Evolutionary conservation across 2,113 vertebrate species (phyloP), one percentile per base, ranked within the genome.

Genomic region (Hystrix brachyura): DNA sequence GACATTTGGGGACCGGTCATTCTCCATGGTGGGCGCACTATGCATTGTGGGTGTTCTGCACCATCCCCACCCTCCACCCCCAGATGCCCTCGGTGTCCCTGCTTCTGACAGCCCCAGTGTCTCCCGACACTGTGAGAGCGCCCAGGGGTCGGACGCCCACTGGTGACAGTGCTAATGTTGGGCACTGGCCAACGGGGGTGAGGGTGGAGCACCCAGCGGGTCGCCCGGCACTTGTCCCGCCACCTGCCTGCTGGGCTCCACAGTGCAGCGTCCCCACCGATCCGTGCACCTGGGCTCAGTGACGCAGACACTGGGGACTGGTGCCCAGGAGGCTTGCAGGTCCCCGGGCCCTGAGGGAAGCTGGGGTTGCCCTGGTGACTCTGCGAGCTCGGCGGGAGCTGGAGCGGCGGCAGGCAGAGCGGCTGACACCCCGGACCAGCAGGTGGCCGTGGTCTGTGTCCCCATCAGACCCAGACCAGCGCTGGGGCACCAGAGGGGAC

Each of bases 281-380:
- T 34, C 59, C 48, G n/a, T 21, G 62, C 46, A 2, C 25, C 46
- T 59, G 25, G 46, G 93, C 67, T 97, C 91, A 53, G 1, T 97
- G 83, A 87, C 94, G 43, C 0, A 14, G 74, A 69, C 97, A n/a
- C 79, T 4, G 29, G 93, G 86, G 74, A 90, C 55, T 62, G 48
- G 59, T 95, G 82, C 64, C 64, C 0, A 3, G 88, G 86, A 96
- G 51, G 18, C 82, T 51, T 96, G 51, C 91, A 83, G 86, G 67
- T 95, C 96, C 1, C 96, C 1, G 0, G 86, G 88, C 57, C 60
- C 95, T 53, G 27, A 13, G 23, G 53, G 86, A 95, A 96, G 86
- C 89, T 23, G 0, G 48, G 27, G 97, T 97, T 97, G 94, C 96
- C 51, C 23, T 88, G 91, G 96, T 0, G 43, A 97, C 76, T 19